These are phyloP conservation scores for Brachionus rotundiformis DNA, from an alignment of 1,140 invertebrate genomes.

Conservation along the genomic window DNA sequence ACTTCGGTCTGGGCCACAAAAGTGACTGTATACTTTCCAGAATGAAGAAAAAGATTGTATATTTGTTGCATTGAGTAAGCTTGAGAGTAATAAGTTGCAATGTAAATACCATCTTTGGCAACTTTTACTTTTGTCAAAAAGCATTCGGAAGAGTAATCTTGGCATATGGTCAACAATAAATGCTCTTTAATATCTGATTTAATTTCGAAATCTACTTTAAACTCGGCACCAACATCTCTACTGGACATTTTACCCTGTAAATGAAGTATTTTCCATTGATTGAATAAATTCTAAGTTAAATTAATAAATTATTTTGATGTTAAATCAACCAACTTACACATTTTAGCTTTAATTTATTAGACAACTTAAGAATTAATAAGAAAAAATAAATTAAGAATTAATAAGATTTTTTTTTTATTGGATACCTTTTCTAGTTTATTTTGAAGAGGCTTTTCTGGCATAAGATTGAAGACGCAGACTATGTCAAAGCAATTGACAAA, in stretches of 20 bases:
- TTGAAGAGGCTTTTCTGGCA: background rate
- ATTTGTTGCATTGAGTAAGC: slow-evolving; percentile 4
- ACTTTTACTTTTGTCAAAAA: background rate
- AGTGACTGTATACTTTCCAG: background rate
- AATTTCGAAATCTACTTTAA: background rate
- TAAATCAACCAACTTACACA: background rate
- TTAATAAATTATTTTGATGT: background rate
- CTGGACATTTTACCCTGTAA: background rate
- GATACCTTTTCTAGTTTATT: background rate
- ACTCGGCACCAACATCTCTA: background rate
- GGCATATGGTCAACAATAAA: background rate
- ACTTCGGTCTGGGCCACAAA: background rate
- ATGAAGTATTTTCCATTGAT: slow-evolving; percentile 3
- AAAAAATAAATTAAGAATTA: no score
- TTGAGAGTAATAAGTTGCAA: background rate
- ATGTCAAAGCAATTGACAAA: slow-evolving; percentile 26
- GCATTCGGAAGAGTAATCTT: background rate
- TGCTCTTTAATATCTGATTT: background rate
- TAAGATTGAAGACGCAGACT: background rate
- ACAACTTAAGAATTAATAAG: no score
- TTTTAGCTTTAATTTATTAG: background rate
- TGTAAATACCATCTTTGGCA: background rate
- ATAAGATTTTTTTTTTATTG: background rate
- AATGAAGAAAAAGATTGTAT: slow-evolving; percentile 1
- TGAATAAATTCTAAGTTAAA: slow-evolving; percentile 15